Evolutionary conservation across 2,113 vertebrate genomes (phyloP), one percentile per base, ranked within the genome.

Genomic region (Anolis sagrei): DNA sequence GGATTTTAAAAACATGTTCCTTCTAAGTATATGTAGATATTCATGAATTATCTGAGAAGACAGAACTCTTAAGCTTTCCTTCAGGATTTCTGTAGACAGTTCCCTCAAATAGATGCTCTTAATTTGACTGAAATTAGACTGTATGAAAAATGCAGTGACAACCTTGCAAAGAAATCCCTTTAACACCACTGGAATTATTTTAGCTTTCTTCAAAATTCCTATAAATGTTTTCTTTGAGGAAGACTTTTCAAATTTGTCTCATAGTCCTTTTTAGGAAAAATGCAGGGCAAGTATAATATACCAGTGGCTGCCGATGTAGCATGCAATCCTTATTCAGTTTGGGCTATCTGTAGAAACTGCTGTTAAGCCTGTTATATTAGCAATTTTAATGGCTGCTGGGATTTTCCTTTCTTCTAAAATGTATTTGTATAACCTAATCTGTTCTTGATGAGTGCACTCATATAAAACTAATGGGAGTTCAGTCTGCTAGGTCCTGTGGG

Each of bases 381-480:
- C 77, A 51, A 83, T 79, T 90, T 32, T 81, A 69, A 86, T 27
- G 86, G 82, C 76, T 86, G 72, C 61, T 87, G 68, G 49, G 78
- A 87, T 34, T 83, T 90, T 72, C 85, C 86, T 85, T 27, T 75
- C 7, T 86, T 90, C 90, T 75, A 68, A 36, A 49, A 25, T 39
- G 58, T 88, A 76, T 82, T 93, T 29, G 66, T 78, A 68, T 85
- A 89, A 90, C 77, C 51, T 18, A 87, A 82, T 83, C 66, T 87
- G 86, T 83, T 83, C 18, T 73, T 83, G 86, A 74, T 83, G 81
- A 87, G 68, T 73, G 54, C 51, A 73, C 68, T 87, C 81, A 64
- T 51, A 87, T 79, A 79, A 81, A 48, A 44, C 77, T 82, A 70
- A 62, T 70, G 84, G 78, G 70, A 90, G 82, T 16, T 49, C 69